phyloP scores from a whole-genome alignment of 2,888 invertebrate species.

The Thumatha senex region DNA sequence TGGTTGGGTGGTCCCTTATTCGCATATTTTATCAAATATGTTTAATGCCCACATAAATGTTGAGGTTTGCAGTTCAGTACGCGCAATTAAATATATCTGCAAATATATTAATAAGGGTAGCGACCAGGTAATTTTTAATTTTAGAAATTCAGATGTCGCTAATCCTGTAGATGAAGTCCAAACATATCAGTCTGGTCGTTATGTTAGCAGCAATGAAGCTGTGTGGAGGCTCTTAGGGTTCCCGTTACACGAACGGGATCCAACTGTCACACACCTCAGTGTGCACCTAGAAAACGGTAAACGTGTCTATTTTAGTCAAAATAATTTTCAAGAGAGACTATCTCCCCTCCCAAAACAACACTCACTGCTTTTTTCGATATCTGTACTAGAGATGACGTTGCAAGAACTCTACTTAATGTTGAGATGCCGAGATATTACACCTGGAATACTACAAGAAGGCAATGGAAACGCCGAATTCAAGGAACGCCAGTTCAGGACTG shows the following conservation, averaged over 20 bases:
- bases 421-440: no score
- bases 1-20: slow-evolving; percentile 28
- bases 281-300: neutral
- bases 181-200: slow-evolving; percentile 22
- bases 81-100: slow-evolving; percentile 28
- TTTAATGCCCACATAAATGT: slow-evolving; percentile 26
- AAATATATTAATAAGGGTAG: slow-evolving; percentile 33
- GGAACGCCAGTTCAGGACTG: no score
- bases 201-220: slow-evolving; percentile 27
- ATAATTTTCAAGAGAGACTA: no score
- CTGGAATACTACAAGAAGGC: no score
- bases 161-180: slow-evolving; percentile 21
- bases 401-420: no score
- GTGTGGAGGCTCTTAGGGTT: neutral
- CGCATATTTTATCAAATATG: slow-evolving; percentile 21
- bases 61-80: slow-evolving; percentile 23
- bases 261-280: neutral
- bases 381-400: no score
- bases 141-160: slow-evolving; percentile 8
- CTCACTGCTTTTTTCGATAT: no score
- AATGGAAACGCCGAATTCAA: no score
- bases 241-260: neutral
- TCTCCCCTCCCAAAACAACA: no score
- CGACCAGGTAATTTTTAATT: slow-evolving; percentile 18
- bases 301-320: no score